phyloP scores from a whole-genome alignment of 2,888 invertebrate genomes.

The Sinohyriopsis cumingii region DNA sequence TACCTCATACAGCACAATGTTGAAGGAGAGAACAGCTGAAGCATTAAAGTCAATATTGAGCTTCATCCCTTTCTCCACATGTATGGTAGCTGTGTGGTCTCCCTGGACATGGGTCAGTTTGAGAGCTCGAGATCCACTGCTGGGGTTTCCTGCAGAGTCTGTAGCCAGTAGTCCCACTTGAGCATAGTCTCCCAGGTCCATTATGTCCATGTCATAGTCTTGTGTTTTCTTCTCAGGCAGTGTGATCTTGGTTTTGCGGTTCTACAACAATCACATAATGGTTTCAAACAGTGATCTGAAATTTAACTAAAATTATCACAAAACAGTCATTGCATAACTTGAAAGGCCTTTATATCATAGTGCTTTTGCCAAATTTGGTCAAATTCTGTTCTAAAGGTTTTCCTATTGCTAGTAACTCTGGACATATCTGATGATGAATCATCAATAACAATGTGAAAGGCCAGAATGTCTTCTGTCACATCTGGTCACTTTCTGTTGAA shows the following conservation, averaged over 20 bases:
- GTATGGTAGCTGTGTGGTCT: constrained; percentile 52
- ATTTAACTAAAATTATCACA: no score
- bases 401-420: no score
- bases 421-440: no score
- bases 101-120: constrained; percentile 36
- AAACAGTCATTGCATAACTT: no score
- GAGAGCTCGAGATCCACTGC: constrained; percentile 15
- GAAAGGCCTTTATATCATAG: no score
- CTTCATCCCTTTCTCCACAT: constrained; percentile 50
- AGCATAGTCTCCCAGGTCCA: constrained; percentile 55
- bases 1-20: constrained; percentile 55
- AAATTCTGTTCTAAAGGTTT: no score
- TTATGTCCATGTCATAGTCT: constrained; percentile 45
- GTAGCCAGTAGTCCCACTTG: constrained; percentile 53
- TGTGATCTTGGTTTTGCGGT: constrained; percentile 45
- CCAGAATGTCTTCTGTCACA: no score
- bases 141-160: constrained; percentile 36
- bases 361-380: no score
- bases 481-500: no score
- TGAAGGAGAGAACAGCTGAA: constrained; percentile 51
- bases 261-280: constrained; percentile 19
- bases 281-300: no score
- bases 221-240: constrained; percentile 37
- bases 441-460: no score
- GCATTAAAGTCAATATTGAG: constrained; percentile 55